Conservation (phyloP, 2,113 vertebrate genomes). For the Silurus meridionalis region DNA sequence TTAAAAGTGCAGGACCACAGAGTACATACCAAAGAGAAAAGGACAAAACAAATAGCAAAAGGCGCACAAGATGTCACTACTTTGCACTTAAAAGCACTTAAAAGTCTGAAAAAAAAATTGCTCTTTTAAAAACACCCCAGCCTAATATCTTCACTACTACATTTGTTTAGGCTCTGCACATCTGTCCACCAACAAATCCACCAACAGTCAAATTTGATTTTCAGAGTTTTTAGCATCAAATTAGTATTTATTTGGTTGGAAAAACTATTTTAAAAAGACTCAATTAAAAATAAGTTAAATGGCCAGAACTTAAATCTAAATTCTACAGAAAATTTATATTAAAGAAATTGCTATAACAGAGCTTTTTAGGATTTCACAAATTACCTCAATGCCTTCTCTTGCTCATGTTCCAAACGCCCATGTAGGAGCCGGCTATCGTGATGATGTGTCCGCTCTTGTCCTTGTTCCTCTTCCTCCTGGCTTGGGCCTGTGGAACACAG, state of each 20-base stretch:
- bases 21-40: not conserved
- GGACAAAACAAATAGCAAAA: not conserved
- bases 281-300: slow-evolving; percentile 16
- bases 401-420: slow-evolving; percentile 86
- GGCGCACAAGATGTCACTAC: not conserved
- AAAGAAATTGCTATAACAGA: not conserved
- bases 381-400: slow-evolving; percentile 94
- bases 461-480: slow-evolving; percentile 82
- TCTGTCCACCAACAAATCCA: slow-evolving; percentile 22
- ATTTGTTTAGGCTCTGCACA: not conserved
- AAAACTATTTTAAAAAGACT: slow-evolving; percentile 24
- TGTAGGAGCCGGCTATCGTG: slow-evolving; percentile 83
- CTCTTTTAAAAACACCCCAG: not conserved
- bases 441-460: slow-evolving; percentile 80
- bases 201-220: slow-evolving; percentile 33
- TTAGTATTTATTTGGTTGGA: slow-evolving; percentile 24
- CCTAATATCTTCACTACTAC: slow-evolving; percentile 14
- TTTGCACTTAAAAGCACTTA: not conserved
- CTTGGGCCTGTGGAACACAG: slow-evolving; percentile 61
- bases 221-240: not conserved
- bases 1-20: not conserved
- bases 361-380: slow-evolving; percentile 14
- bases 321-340: not conserved
- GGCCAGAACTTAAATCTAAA: not conserved
- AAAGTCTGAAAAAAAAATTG: not conserved